phyloP scores from a whole-genome alignment of 2,888 invertebrate genomes.

The Antitype chi region DNA sequence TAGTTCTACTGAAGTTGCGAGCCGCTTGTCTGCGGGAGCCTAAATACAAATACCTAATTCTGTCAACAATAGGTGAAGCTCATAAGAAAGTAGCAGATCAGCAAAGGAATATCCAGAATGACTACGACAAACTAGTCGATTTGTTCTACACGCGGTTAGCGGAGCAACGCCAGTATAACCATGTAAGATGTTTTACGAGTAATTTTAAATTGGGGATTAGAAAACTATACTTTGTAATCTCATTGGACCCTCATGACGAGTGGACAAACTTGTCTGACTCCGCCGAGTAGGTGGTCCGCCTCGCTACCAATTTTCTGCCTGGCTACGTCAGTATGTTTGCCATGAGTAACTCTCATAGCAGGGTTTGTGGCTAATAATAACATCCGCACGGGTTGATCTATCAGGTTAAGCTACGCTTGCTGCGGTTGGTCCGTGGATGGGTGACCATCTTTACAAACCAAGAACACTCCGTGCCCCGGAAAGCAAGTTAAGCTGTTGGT shows the following conservation, averaged over 20 bases:
- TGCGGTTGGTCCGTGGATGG: no score
- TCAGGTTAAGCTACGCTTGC: no score
- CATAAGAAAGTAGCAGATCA: slow-evolving; percentile 74
- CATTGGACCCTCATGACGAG: no score
- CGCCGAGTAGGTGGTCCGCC: neutral
- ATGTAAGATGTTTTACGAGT: slow-evolving; percentile 72
- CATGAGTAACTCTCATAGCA: no score
- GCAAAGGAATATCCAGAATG: slow-evolving; percentile 75
- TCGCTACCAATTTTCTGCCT: neutral
- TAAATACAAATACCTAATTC: neutral
- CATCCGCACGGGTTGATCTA: no score
- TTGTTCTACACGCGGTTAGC: slow-evolving; percentile 88
- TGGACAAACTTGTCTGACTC: neutral
- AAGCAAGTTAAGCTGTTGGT: no score
- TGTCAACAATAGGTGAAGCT: slow-evolving; percentile 76
- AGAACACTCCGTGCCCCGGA: no score
- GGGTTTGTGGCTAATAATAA: no score
- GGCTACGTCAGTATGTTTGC: neutral
- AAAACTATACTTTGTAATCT: neutral
- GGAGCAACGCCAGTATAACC: slow-evolving; percentile 87
- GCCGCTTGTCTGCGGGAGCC: no score
- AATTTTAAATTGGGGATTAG: no score
- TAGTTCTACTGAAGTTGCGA: no score
- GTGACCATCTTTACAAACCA: no score
- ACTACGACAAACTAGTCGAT: slow-evolving; percentile 89